These are phyloP conservation scores for Pangasius mekongensis DNA, from an alignment of 2,797 vertebrate genomes.

Conservation along the genomic window DNA sequence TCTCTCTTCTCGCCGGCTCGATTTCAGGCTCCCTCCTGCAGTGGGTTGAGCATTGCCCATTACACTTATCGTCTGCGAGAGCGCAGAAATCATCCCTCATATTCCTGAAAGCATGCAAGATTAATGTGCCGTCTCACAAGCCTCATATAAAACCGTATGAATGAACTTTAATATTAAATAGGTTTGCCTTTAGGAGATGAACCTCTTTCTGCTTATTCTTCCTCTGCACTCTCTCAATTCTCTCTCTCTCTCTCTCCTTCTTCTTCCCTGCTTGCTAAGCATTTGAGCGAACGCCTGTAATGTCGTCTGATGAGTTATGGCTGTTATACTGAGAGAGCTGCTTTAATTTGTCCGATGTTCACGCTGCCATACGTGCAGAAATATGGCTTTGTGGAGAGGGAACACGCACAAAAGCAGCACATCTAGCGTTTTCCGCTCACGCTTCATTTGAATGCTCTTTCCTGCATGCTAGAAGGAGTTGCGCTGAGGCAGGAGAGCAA, in stretches of 20 bases:
- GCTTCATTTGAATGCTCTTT: conserved; percentile 66
- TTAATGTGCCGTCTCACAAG: conserved; percentile 69
- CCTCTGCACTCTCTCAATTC: conserved; percentile 35
- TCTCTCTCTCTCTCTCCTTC: conserved; percentile 14
- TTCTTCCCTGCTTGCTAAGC: conserved; percentile 40
- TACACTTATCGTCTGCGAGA: conserved; percentile 60
- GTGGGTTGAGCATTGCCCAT: conserved; percentile 31
- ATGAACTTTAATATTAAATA: conserved; percentile 78
- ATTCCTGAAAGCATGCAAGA: conserved; percentile 66
- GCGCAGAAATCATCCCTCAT: conserved; percentile 72
- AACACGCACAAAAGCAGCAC: conserved; percentile 68
- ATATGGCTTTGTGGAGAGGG: conserved; percentile 61
- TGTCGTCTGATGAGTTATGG: conserved; percentile 54
- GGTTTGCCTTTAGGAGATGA: conserved; percentile 72
- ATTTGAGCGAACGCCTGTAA: conserved; percentile 41
- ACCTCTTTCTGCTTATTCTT: conserved; percentile 64
- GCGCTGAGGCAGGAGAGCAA: conserved; percentile 25
- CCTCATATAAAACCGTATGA: conserved; percentile 71
- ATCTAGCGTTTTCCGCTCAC: conserved; percentile 60
- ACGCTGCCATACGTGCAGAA: conserved; percentile 59
- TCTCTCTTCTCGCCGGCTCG: conserved; percentile 7
- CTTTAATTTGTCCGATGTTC: conserved; percentile 61
- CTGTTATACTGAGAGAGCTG: conserved; percentile 49
- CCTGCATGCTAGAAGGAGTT: conserved; percentile 41
- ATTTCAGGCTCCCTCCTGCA: conserved; percentile 34